Conservation (phyloP, 2,888 invertebrate species). For the Acleris emargana region DNA sequence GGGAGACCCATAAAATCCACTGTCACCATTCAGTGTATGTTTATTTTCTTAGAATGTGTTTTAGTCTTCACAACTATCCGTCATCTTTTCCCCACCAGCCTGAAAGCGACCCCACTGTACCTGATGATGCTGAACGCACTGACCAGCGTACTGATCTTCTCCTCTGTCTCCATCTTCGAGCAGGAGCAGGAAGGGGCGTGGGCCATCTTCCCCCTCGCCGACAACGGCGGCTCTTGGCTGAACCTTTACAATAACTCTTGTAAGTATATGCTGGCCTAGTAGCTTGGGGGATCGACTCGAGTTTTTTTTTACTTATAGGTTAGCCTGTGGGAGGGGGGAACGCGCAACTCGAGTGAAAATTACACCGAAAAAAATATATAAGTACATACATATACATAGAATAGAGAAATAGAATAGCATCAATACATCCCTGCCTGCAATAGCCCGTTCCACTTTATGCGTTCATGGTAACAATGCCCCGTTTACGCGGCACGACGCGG, state of each 20-base stretch:
- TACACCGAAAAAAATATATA: too few species aligned
- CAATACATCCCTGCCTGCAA: too few species aligned
- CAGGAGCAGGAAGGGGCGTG: conserved; percentile 37
- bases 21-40: background rate
- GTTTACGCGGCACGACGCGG: too few species aligned
- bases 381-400: too few species aligned
- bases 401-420: too few species aligned
- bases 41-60: background rate
- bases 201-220: conserved; percentile 52
- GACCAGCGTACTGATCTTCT: conserved; percentile 60
- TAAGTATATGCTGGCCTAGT: conserved; percentile 42
- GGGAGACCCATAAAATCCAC: too few species aligned
- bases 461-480: too few species aligned
- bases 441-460: too few species aligned
- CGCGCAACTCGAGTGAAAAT: too few species aligned
- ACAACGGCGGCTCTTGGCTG: conserved; percentile 67
- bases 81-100: conserved; percentile 47
- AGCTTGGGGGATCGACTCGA: too few species aligned
- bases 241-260: conserved; percentile 53
- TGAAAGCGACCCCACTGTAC: conserved; percentile 61
- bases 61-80: background rate
- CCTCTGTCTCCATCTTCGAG: conserved; percentile 53
- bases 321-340: too few species aligned
- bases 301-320: too few species aligned
- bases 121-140: conserved; percentile 59